phyloP scores from a whole-genome alignment of 2,797 vertebrate species.

The Typhlichthys eigenmanni region DNA sequence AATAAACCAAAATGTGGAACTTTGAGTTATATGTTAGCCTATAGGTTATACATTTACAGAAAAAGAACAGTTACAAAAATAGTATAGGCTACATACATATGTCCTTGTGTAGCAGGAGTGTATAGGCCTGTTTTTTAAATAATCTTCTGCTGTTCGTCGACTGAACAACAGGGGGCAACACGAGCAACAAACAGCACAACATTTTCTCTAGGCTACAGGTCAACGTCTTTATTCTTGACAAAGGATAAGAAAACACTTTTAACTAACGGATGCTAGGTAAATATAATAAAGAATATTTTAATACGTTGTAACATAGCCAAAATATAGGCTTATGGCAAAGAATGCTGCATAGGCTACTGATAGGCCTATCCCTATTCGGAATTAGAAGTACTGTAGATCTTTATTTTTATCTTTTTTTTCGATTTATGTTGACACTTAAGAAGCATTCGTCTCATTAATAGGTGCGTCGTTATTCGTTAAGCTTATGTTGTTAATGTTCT shows the following conservation, averaged over 20 bases:
- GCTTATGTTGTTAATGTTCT: too few species aligned
- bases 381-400: too few species aligned
- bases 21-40: background rate
- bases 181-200: conserved; percentile 36
- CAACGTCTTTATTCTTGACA: conserved; percentile 48
- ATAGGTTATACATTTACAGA: too few species aligned
- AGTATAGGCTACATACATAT: background rate
- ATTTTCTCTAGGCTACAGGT: conserved; percentile 58
- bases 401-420: too few species aligned
- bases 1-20: too few species aligned
- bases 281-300: conserved; percentile 29
- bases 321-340: background rate
- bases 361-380: background rate
- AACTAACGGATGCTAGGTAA: conserved; percentile 29
- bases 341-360: background rate
- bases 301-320: background rate
- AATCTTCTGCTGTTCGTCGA: conserved; percentile 19
- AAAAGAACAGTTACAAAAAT: too few species aligned
- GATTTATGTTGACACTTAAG: too few species aligned
- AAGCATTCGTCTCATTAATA: too few species aligned
- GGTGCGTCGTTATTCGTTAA: too few species aligned
- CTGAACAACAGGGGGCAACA: conserved; percentile 71
- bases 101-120: too few species aligned
- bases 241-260: conserved; percentile 39
- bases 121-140: too few species aligned